Percentiles rank a stretch among this genome's conserved stretches.
Evolutionary conservation across 2,888 invertebrate genomes (phyloP).

Genomic region (Palloptera scutellata): DNA sequence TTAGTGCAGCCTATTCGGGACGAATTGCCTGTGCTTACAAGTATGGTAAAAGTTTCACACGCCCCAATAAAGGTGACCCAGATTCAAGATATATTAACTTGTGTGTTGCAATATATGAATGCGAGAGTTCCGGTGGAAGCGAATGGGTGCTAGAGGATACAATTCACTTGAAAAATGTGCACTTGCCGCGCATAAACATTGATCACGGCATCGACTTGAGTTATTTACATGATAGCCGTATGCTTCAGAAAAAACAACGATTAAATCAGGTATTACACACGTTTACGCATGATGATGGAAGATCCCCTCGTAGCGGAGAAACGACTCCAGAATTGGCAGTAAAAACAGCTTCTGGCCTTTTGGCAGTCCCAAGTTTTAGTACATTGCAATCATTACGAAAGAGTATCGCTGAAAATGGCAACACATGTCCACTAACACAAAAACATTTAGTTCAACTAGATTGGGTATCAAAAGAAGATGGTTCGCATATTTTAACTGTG

Average conservation of each 20-base stretch:
- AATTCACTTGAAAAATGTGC: conserved; percentile 91
- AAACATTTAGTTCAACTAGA: conserved; percentile 95
- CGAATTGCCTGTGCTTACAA: conserved; percentile 97
- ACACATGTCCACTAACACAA: conserved; percentile 88
- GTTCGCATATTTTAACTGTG: conserved; percentile 96
- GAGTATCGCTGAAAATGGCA: conserved; percentile 90
- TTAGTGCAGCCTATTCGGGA: conserved; percentile 97
- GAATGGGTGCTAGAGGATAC: conserved; percentile 96
- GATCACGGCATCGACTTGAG: conserved; percentile 85
- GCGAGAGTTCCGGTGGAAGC: conserved; percentile 96
- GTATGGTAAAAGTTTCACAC: conserved; percentile 87
- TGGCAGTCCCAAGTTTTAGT: conserved; percentile 91
- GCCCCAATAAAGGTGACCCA: conserved; percentile 77
- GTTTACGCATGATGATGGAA: conserved; percentile 79
- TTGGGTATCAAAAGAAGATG: conserved; percentile 99
- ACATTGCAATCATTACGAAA: conserved; percentile 86
- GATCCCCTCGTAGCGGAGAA: conserved; percentile 68
- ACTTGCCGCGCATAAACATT: conserved; percentile 81
- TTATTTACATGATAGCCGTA: conserved; percentile 80
- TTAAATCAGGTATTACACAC: conserved; percentile 84
- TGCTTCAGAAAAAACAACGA: conserved; percentile 82
- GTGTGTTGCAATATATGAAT: conserved; percentile 97
- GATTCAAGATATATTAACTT: conserved; percentile 87
- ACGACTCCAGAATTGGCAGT: conserved; percentile 60
- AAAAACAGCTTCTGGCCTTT: conserved; percentile 63